Conservation (phyloP, 2,113 vertebrate species). For the Trematocara stigmaticum region DNA sequence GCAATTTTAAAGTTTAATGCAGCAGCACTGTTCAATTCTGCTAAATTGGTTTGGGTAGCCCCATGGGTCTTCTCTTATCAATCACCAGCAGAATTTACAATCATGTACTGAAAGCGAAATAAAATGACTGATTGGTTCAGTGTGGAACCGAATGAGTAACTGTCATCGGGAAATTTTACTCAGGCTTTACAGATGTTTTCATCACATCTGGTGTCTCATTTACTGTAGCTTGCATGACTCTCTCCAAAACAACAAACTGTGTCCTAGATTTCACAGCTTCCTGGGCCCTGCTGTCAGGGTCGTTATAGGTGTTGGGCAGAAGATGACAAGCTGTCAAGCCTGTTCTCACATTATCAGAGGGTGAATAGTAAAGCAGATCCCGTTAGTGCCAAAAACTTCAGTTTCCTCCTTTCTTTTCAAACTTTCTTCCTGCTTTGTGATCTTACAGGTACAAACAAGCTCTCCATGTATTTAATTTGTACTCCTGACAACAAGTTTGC, state of each 20-base stretch:
- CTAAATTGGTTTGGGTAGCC: not conserved
- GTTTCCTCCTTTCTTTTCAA: not conserved
- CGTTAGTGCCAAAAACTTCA: not conserved
- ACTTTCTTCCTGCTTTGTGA: not conserved
- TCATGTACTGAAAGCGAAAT: not conserved
- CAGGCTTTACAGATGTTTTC: not conserved
- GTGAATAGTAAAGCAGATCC: conserved; percentile 1
- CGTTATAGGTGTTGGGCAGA: conserved; percentile 20
- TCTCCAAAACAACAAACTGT: not conserved
- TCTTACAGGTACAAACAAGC: not conserved
- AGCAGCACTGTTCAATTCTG: not conserved
- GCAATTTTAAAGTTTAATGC: not conserved
- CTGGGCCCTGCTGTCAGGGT: conserved; percentile 13
- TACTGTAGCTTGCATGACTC: not conserved
- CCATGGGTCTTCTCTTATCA: not conserved
- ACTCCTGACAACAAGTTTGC: not conserved
- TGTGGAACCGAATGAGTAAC: not conserved
- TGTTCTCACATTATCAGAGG: conserved; percentile 8
- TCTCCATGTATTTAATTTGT: not conserved
- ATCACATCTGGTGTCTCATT: not conserved
- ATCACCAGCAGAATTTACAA: not conserved
- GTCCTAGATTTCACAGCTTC: not conserved
- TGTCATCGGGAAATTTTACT: not conserved
- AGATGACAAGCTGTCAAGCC: conserved; percentile 26
- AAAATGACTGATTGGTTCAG: not conserved